Base-by-base conservation (phyloP, 2,797 vertebrate genomes). In the Myiotriccus ornatus region DNA sequence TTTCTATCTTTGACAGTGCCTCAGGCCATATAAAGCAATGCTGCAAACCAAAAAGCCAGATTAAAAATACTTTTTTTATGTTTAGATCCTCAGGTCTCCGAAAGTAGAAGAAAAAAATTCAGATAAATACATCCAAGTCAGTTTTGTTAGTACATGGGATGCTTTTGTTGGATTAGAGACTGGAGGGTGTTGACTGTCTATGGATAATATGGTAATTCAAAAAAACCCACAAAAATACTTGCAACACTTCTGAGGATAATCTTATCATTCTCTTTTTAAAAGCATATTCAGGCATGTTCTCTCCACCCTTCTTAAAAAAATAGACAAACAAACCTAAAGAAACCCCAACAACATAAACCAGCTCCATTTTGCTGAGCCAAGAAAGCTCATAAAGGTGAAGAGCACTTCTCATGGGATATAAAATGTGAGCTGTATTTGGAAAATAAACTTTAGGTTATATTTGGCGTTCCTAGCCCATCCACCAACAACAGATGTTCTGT, bases 401-500 rank as follows among this genome's bases (percentile, higher is more conserved):
- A 79, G 44, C 41, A 43, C 70, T 64, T 84, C 89, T 95, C 74
- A 7, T 60, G 87, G 83, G 94, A 91, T 60, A 90, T 39, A 92
- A 88, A 88, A 94, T 27, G 37, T 79, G 91, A 93, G 65, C 79
- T 95, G 84, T 69, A 84, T 46, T 90, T 73, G 80, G 55, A 94
- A 88, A 94, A 88, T 87, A 78, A 89, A 85, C 57, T 94, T 24
- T 73, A 86, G 70, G 59, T 88, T 76, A 12, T 73, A 81, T 94
- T 88, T 86, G 74, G 70, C 52, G 60, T 91, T 93, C 84, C 70
- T 88, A 76, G 70, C 35, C 30, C 85, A 81, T 96, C 79, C 56
- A 93, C 84, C n/a, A 88, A 63, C 63, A 92, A 87, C 94, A 95
- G 92, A 92, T 91, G 93, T 93, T 92, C 76, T 90, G 18, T 78